Evolutionary conservation across 1,140 invertebrate species (phyloP).

Genomic region (Chironomus striatipennis): DNA sequence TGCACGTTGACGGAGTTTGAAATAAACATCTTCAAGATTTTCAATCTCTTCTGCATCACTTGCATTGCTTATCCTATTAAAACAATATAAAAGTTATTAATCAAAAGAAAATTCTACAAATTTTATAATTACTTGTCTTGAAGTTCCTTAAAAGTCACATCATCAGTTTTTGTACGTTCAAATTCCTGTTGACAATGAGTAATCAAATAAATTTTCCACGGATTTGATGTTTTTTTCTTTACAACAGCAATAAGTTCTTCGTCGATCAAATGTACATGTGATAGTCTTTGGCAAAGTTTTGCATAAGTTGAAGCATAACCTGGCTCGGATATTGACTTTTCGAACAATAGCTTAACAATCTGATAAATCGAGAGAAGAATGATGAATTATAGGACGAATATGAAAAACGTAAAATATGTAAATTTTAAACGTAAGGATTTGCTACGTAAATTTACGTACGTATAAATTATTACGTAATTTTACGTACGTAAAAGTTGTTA

Average conservation of each 20-base stretch:
- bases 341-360: constrained; percentile 74
- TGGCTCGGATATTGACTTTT: constrained; percentile 91
- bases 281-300: constrained; percentile 63
- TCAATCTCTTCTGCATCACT: neutral
- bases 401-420: too few species aligned
- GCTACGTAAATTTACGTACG: too few species aligned
- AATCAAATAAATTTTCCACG: constrained; percentile 35
- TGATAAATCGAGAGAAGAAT: neutral
- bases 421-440: too few species aligned
- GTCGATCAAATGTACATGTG: constrained; percentile 27
- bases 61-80: neutral
- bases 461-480: too few species aligned
- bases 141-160: constrained; percentile 25
- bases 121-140: too few species aligned
- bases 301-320: constrained; percentile 87
- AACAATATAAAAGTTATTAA: neutral
- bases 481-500: too few species aligned
- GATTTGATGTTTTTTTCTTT: constrained; percentile 29
- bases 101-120: too few species aligned
- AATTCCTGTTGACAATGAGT: constrained; percentile 38
- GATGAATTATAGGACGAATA: too few species aligned
- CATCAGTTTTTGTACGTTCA: constrained; percentile 34
- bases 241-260: constrained; percentile 24
- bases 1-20: constrained; percentile 66
- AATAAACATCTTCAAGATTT: constrained; percentile 57